Evolutionary conservation across 1,140 invertebrate genomes (phyloP).

Genomic region (Bilobella aurantiaca): DNA sequence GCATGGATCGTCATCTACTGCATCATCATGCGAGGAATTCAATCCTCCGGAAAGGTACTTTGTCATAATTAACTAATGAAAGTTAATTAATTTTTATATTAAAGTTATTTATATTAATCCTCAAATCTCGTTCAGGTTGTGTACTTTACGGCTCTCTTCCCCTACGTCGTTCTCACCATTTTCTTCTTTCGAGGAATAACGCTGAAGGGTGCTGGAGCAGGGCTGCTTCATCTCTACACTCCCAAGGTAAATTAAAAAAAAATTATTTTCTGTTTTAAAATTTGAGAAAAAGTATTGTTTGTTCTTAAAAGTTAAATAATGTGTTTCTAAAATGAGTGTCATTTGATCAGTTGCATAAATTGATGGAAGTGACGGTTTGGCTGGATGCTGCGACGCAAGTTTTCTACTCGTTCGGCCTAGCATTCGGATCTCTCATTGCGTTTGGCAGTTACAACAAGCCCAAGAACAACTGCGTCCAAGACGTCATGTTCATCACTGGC

Average conservation of each 20-base stretch:
- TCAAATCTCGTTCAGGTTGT: slow-evolving; percentile 74
- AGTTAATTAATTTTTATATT: not conserved
- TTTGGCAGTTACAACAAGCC: slow-evolving; percentile 83
- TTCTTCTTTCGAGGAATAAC: slow-evolving; percentile 88
- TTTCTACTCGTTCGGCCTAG: slow-evolving; percentile 87
- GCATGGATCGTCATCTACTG: slow-evolving; percentile 93
- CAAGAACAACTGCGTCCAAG: slow-evolving; percentile 79
- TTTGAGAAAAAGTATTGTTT: too few relatives aligned
- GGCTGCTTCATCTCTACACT: slow-evolving; percentile 81
- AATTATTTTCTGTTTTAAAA: not conserved
- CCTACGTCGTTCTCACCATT: slow-evolving; percentile 86
- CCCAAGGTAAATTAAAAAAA: slow-evolving; percentile 57
- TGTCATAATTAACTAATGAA: not conserved
- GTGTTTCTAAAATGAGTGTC: too few relatives aligned
- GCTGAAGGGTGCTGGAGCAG: slow-evolving; percentile 73
- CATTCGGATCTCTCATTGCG: slow-evolving; percentile 82
- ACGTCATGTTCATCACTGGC: slow-evolving; percentile 73
- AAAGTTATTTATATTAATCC: slow-evolving; percentile 34
- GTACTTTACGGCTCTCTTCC: slow-evolving; percentile 92
- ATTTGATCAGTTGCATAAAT: slow-evolving; percentile 56
- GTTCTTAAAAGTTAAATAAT: too few relatives aligned
- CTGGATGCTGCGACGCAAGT: slow-evolving; percentile 90
- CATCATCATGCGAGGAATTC: slow-evolving; percentile 96
- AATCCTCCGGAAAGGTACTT: slow-evolving; percentile 86
- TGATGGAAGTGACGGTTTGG: slow-evolving; percentile 74